phyloP scores from a whole-genome alignment of 2,888 invertebrate species.

The Mallateleia sp. region DNA sequence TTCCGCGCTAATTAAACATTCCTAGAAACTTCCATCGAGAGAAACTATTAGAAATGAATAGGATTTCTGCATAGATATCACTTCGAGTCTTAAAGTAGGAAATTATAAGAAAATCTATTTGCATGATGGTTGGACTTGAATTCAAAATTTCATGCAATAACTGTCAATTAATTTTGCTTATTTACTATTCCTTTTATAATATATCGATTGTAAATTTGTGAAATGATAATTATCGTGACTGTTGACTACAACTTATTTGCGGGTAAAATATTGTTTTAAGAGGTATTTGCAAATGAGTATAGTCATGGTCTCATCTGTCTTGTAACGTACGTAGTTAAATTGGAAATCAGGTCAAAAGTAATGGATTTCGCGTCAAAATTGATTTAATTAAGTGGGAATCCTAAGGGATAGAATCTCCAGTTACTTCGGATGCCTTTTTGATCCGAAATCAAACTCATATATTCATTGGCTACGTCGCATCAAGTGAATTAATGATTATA shows the following conservation, averaged over 20 bases:
- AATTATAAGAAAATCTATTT: neutral
- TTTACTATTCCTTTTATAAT: too few relatives aligned
- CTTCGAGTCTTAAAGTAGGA: neutral
- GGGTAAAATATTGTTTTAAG: neutral
- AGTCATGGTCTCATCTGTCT: neutral
- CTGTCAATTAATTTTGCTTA: neutral
- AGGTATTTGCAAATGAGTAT: neutral
- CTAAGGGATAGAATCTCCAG: neutral
- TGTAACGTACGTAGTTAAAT: neutral
- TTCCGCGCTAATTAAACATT: neutral
- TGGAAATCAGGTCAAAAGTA: constrained; percentile 15
- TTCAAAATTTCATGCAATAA: neutral
- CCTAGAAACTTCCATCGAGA: neutral
- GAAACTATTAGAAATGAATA: constrained; percentile 2
- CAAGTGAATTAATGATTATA: too few relatives aligned
- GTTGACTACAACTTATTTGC: neutral
- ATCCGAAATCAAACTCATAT: neutral
- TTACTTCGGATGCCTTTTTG: neutral
- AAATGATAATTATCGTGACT: neutral
- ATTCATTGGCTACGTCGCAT: too few relatives aligned
- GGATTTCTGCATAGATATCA: neutral
- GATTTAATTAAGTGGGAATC: constrained; percentile 1
- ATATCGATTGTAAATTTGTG: too few relatives aligned
- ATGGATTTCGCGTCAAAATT: constrained; percentile 3
- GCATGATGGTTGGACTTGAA: neutral